A percentile compares a stretch with the other conserved stretches of the same genome.
Conservation (phyloP, 2,888 invertebrate species). For the Ichneumoninae sp. region DNA sequence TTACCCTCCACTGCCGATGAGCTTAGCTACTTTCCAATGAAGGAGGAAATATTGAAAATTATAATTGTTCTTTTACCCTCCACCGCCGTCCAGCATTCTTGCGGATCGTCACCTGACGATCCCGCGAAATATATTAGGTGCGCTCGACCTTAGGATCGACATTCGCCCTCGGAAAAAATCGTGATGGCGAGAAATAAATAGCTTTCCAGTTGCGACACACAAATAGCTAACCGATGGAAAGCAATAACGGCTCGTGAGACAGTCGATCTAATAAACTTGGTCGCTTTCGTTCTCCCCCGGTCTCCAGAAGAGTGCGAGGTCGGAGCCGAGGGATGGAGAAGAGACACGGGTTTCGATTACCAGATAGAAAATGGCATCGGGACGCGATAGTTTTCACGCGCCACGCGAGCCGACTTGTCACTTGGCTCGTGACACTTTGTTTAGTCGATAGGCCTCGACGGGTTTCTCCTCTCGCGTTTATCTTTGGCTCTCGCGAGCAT, state of each 20-base stretch:
- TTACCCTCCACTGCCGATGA: no score
- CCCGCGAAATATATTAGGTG: not conserved
- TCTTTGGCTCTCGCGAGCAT: constrained; percentile 39
- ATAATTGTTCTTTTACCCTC: not conserved
- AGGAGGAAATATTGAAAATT: not conserved
- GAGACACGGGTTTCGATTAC: constrained; percentile 71
- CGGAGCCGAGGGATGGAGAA: constrained; percentile 33
- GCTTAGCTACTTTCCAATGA: no score
- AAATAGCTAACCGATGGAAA: constrained; percentile 53
- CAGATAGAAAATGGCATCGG: constrained; percentile 36
- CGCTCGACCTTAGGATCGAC: not conserved
- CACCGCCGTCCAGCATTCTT: no score
- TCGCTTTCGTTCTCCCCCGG: constrained; percentile 20
- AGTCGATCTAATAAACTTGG: constrained; percentile 70
- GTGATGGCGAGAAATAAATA: constrained; percentile 69
- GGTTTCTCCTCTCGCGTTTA: constrained; percentile 39
- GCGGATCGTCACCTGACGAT: not conserved
- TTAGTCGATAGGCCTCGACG: constrained; percentile 77
- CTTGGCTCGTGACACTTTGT: constrained; percentile 79
- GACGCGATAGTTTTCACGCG: constrained; percentile 78
- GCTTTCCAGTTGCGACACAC: constrained; percentile 45
- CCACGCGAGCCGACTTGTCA: constrained; percentile 73
- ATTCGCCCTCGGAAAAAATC: constrained; percentile 30
- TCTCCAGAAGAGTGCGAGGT: constrained; percentile 30
- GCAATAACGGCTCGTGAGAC: constrained; percentile 64